phyloP scores from a whole-genome alignment of 2,797 vertebrate species.

The Petrocephalus schoutedeni region DNA sequence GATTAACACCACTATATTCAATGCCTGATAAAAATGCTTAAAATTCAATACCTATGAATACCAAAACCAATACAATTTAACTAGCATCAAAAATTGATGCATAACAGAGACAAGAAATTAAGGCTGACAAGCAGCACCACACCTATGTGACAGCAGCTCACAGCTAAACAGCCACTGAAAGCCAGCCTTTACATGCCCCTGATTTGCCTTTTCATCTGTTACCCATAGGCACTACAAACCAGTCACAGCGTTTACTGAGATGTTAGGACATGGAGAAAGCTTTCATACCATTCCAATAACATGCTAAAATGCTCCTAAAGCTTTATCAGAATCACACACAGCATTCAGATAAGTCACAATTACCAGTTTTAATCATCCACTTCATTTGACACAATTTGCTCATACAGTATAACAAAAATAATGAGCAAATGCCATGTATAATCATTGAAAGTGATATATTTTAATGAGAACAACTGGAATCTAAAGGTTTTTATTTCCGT shows the following conservation, averaged over 20 bases:
- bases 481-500: background rate
- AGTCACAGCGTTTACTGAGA: background rate
- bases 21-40: background rate
- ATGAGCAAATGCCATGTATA: background rate
- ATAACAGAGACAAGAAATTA: background rate
- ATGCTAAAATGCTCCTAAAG: background rate
- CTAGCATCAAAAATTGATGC: background rate
- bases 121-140: background rate
- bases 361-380: background rate
- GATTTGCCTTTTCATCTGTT: background rate
- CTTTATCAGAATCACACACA: background rate
- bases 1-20: background rate
- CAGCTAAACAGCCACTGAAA: background rate
- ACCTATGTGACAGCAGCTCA: background rate
- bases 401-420: background rate
- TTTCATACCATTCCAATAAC: background rate
- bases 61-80: background rate
- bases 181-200: background rate
- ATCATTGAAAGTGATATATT: background rate
- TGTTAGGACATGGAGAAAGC: background rate
- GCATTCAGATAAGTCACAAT: background rate
- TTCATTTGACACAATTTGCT: background rate
- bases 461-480: background rate
- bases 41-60: background rate
- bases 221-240: background rate